Base-by-base conservation (phyloP, 2,113 vertebrate genomes). In the Maccullochella peelii region DNA sequence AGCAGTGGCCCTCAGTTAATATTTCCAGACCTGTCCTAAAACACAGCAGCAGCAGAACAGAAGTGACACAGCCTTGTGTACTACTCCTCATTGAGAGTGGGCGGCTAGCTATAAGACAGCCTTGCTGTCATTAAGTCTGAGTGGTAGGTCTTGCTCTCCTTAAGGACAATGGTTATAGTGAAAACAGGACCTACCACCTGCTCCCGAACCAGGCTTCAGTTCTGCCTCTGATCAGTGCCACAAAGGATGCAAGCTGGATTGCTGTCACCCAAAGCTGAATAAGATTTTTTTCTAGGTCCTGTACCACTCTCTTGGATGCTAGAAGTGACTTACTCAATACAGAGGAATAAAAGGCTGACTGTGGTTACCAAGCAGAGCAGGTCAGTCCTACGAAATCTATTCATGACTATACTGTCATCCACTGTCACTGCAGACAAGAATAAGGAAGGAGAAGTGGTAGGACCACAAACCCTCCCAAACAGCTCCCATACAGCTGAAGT, bases 201-300 rank as follows among this genome's bases (percentile, higher is more conserved):
- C 27, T 62, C 20, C 4, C 42, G 27, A 20, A 55, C 30, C 23
- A 58, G 50, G 52, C 42, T 58, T 36, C 55, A 52, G 25, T 33
- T 62, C 52, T 54, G 36, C 38, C 70, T 76, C 38, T 15, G 42
- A 85, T 76, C 81, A 66, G 67, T 36, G 73, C 59, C 67, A 50
- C 67, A 50, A 7, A 57, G 59, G 42, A 77, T 57, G 38, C n/a
- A 20, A 47, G 58, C 73, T 49, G 23, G 66, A 63, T 12, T 18
- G 25, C 40, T 40, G 23, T 33, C 42, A 63, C 67, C 40, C n/a
- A 21, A 54, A 55, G 25, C 50, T 25, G 6, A 47, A 55, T 55
- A 38, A 73, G n/a, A 40, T 33, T 67, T 78, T 27, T 30, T 33
- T 54, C 44, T 25, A 14, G 25, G 8, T 65, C 38, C 42, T 40